Percentiles rank a stretch among this genome's conserved stretches.
phyloP scores from a whole-genome alignment of 2,888 invertebrate species.

The Calephelis perditalis region DNA sequence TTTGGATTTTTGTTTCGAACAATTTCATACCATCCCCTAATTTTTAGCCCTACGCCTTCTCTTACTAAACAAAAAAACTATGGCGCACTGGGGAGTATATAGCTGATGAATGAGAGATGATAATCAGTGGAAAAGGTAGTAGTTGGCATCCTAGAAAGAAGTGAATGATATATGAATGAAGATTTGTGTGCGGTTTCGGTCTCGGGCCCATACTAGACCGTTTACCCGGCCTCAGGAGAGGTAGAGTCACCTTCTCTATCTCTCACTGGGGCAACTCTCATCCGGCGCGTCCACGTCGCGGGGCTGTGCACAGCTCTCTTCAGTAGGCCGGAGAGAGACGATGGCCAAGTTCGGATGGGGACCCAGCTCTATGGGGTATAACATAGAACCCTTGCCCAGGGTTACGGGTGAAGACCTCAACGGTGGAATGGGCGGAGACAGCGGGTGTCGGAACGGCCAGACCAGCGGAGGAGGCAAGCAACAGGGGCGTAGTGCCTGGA shows the following conservation, averaged over 20 bases:
- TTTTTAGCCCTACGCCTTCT: too few species aligned
- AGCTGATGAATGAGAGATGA: too few species aligned
- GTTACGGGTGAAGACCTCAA: conserved; percentile 31
- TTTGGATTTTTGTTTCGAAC: conserved; percentile 1
- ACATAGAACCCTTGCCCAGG: conserved; percentile 27
- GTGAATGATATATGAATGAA: too few species aligned
- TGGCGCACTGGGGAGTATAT: too few species aligned
- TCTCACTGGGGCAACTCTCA: conserved; percentile 28
- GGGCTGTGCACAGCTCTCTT: conserved; percentile 25
- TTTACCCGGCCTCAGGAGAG: conserved; percentile 21
- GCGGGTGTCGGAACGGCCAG: conserved; percentile 17
- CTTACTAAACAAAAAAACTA: too few species aligned
- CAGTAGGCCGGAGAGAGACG: too few species aligned
- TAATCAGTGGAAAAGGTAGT: too few species aligned
- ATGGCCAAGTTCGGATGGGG: not conserved
- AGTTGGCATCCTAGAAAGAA: too few species aligned
- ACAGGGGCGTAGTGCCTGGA: conserved; percentile 17
- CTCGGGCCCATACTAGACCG: conserved; percentile 12
- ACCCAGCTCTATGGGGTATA: conserved; percentile 27
- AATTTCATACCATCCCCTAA: not conserved
- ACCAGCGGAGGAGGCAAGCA: conserved; percentile 15
- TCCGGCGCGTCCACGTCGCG: conserved; percentile 31
- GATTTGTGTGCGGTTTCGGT: not conserved
- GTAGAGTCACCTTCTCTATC: conserved; percentile 20
- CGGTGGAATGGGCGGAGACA: conserved; percentile 23